Evolutionary conservation across 2,888 invertebrate genomes (phyloP), one percentile per base, ranked within the genome.

Genomic region (Agapetus fuscipes): DNA sequence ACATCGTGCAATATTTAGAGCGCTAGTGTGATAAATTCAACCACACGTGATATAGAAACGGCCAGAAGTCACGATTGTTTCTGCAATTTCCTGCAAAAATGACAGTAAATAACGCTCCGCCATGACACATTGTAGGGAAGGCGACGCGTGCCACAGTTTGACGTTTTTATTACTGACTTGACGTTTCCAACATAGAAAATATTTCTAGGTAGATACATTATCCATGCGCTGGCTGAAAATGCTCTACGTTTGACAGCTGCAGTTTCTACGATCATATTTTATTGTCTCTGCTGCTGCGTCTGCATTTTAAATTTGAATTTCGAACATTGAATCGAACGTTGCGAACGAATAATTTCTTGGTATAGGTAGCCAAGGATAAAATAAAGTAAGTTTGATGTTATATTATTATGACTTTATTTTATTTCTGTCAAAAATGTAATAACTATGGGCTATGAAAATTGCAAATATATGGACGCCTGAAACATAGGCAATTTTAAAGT

Each of bases 1-100:
- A n/a, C n/a, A n/a, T n/a, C n/a, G n/a, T n/a, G 20, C 20, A 20
- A 20, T 20, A 20, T 20, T 9, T 4, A 31, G 34, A n/a, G n/a
- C n/a, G n/a, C n/a, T n/a, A n/a, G 32, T 52, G 47, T 49, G 46
- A 53, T 52, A 54, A 51, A 17, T 47, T 50, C 50, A 34, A 45
- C 39, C 28, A 37, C 42, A 34, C 14, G 27, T 15, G 26, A 15
- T 26, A 10, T 15, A 26, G 26, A 34, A 34, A 26, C 27, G 34
- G 26, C 16, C 26, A 25, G 9, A 9, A 6, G 34, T 14, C 40
- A 17, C 25, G 30, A 40, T 40, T 40, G 29, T 40, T 40, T 40
- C 30, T 17, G 31, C 31, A 34, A 40, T 39, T 39, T 39, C 25
- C 29, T 29, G 20, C 33, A 17, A 30, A 39, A 31, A 30, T 17